Evolutionary conservation across 2,797 vertebrate species (phyloP).

Genomic region (Sebastes matsubarae): DNA sequence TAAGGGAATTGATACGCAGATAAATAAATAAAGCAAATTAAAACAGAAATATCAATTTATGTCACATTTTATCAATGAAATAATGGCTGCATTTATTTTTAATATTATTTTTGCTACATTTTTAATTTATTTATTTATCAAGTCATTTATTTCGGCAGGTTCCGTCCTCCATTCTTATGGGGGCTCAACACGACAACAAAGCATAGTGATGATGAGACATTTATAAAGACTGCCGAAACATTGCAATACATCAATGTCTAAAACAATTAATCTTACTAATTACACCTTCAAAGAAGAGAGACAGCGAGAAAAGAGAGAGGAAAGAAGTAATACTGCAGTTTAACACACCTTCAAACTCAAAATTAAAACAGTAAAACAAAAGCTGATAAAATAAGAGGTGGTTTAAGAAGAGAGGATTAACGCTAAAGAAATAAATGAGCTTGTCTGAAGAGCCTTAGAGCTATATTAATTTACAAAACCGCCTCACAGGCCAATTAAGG

Average conservation of each 20-base stretch:
- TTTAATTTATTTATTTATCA: too few species aligned
- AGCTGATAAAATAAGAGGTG: neutral
- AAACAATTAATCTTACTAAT: neutral
- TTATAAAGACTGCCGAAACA: neutral
- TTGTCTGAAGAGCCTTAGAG: neutral
- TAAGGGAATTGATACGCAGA: too few species aligned
- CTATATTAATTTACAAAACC: constrained; percentile 5
- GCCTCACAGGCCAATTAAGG: neutral
- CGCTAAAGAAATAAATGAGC: neutral
- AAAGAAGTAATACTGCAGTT: neutral
- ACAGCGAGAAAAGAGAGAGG: neutral
- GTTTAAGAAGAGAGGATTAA: neutral
- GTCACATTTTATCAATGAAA: too few species aligned
- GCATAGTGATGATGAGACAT: neutral
- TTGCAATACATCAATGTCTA: neutral
- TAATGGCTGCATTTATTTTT: too few species aligned
- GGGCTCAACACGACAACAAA: neutral
- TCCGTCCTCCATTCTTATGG: neutral
- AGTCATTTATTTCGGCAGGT: too few species aligned
- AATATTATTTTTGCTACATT: too few species aligned
- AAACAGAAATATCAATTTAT: too few species aligned
- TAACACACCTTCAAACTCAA: neutral
- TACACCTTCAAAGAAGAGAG: neutral
- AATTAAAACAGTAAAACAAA: neutral
- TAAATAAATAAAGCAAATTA: too few species aligned